These are phyloP conservation scores for Drosophila koepferae DNA, from an alignment of 2,888 invertebrate species.

Conservation along the genomic window DNA sequence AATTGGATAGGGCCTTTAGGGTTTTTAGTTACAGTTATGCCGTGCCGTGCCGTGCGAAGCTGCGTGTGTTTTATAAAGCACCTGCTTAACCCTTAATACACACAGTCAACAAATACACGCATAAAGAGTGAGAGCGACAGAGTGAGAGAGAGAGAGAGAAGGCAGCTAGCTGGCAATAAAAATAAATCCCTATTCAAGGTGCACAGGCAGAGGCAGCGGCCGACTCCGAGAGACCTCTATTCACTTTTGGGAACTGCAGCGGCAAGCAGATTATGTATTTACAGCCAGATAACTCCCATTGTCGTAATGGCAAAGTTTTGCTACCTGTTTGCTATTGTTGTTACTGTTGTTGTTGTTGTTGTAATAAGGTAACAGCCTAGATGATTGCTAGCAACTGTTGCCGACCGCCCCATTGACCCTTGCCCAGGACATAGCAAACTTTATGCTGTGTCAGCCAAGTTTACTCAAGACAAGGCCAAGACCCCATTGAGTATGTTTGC, in stretches of 20 bases:
- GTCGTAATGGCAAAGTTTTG: conserved; percentile 71
- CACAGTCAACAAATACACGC: not conserved
- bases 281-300: conserved; percentile 74
- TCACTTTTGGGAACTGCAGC: conserved; percentile 32
- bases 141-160: not conserved
- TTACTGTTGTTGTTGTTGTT: conserved; percentile 43
- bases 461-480: conserved; percentile 53
- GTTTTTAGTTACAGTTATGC: conserved; percentile 67
- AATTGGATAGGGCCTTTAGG: conserved; percentile 37
- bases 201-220: conserved; percentile 30
- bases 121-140: not conserved
- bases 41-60: conserved; percentile 22
- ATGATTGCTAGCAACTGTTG: conserved; percentile 77
- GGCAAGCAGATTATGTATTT: conserved; percentile 77
- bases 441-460: conserved; percentile 68
- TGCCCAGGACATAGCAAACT: conserved; percentile 41
- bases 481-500: not conserved
- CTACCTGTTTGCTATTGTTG: conserved; percentile 11
- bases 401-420: conserved; percentile 30
- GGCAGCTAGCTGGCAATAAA: conserved; percentile 67
- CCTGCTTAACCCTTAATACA: conserved; percentile 77
- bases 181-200: conserved; percentile 75
- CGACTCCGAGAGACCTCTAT: not conserved
- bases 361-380: conserved; percentile 75
- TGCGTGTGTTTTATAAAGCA: conserved; percentile 73